Conservation (phyloP, 2,888 invertebrate genomes). For the Eudasyphora cyanicolor region DNA sequence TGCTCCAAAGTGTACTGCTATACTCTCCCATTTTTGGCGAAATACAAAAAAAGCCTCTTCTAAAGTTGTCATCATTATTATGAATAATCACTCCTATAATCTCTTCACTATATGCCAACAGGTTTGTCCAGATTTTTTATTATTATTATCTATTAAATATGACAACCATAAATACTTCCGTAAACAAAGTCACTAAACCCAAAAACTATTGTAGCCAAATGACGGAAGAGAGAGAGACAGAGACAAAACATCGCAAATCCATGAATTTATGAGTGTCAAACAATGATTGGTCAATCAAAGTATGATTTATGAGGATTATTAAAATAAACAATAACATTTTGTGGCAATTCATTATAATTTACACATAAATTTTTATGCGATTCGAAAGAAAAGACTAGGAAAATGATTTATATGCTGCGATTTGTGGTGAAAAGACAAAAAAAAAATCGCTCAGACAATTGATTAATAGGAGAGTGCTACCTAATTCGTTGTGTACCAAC, state of each 20-base stretch:
- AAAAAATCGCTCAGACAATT: neutral
- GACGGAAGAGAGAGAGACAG: neutral
- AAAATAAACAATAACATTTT: neutral
- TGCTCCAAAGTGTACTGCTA: no score
- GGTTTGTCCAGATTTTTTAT: no score
- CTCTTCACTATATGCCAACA: no score
- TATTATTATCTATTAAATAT: no score
- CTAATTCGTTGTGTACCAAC: neutral
- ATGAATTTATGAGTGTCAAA: neutral
- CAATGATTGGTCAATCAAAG: neutral
- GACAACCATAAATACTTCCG: constrained; percentile 1
- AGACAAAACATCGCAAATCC: neutral
- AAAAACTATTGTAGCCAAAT: neutral
- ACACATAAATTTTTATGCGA: neutral
- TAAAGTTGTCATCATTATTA: no score
- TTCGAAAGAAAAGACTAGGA: neutral
- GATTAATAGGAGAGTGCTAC: neutral
- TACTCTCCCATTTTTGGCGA: no score
- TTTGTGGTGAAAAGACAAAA: neutral
- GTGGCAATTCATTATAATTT: neutral
- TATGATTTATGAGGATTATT: neutral
- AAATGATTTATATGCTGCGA: neutral
- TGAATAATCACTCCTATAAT: no score
- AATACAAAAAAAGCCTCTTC: no score
- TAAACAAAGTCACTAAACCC: neutral